Evolutionary conservation across 2,888 invertebrate species (phyloP).

Genomic region (Stegophylla sp.): DNA sequence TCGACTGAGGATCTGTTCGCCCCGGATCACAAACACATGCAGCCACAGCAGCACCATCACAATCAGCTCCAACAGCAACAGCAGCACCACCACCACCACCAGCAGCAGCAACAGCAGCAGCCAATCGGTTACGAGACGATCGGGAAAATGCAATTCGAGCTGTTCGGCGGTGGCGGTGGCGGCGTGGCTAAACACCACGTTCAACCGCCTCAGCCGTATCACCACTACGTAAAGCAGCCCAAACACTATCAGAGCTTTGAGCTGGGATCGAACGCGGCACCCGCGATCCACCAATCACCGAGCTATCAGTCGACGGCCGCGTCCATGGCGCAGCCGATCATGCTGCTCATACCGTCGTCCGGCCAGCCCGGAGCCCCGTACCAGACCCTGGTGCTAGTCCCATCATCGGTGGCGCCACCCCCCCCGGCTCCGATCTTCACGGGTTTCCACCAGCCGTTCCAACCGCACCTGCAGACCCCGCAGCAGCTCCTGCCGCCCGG

Average conservation of each 20-base stretch:
- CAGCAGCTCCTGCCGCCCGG: constrained; percentile 13
- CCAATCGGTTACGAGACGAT: constrained; percentile 21
- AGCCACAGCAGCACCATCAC: neutral
- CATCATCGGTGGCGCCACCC: constrained; percentile 4
- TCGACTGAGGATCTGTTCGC: constrained; percentile 15
- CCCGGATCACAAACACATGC: neutral
- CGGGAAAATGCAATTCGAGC: constrained; percentile 14
- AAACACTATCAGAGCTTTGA: constrained; percentile 47
- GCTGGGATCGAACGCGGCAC: neutral
- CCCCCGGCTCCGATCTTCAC: constrained; percentile 2
- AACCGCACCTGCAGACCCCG: neutral
- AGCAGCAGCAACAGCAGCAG: constrained; percentile 21
- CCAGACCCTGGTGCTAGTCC: constrained; percentile 53
- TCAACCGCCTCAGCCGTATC: neutral
- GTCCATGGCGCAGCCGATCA: constrained; percentile 33
- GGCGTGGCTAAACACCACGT: neutral
- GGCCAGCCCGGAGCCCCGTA: constrained; percentile 57
- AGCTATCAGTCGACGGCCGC: neutral
- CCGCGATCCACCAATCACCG: neutral
- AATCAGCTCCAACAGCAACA: constrained; percentile 7
- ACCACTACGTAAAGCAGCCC: constrained; percentile 30
- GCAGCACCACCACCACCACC: neutral
- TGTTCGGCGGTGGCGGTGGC: constrained; percentile 12
- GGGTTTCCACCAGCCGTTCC: constrained; percentile 22
- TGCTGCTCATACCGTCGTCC: constrained; percentile 58